Base-by-base conservation (phyloP, 2,113 vertebrate genomes). In the Chloroceryle aenea region DNA sequence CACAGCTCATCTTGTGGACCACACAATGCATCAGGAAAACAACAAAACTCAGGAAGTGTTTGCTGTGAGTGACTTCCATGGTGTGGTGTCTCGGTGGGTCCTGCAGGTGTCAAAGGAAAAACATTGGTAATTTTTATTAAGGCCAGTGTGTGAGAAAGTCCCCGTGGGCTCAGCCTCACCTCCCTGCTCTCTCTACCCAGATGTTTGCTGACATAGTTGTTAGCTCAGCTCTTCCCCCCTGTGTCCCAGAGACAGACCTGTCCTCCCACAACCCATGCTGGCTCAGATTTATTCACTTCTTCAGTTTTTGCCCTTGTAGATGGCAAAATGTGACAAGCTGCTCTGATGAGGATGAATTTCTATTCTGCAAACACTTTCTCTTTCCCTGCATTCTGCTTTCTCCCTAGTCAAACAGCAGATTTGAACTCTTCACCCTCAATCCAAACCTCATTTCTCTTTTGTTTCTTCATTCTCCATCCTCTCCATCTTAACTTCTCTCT, bases 21-120 rank as follows among this genome's bases (percentile, higher is more conserved):
- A 85, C 87, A 50, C 95, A 86, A 11, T 94, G 97, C 62, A 98
- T 81, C 58, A 99, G 92, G 79, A 98, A 78, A 55, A 97, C 34
- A 61, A 73, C 92, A 93, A 98, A 88, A 91, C 80, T 96, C 90
- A 97, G 83, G 34, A 95, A 79, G 48, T 79, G 53, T 40, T 72
- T 97, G 87, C 59, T 95, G 79, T 71, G 75, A 78, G 77, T 91
- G 89, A 94, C 50, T 80, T 95, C 97, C 98, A 98, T 98, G 93
- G 77, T 97, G 96, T 9, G 90, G 74, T 93, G 85, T 48, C 87
- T 87, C 89, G 88, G 72, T 3, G 58, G 77, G 68, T 58, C 90
- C 97, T 98, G 91, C 64, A 89, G 8, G 43, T 21, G 42, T 52
- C 21, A 91, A 91, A 89, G 50, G 47, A 87, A 86, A 66, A 93